phyloP scores from a whole-genome alignment of 1,140 invertebrate genomes.

The Goniozus legneri region DNA sequence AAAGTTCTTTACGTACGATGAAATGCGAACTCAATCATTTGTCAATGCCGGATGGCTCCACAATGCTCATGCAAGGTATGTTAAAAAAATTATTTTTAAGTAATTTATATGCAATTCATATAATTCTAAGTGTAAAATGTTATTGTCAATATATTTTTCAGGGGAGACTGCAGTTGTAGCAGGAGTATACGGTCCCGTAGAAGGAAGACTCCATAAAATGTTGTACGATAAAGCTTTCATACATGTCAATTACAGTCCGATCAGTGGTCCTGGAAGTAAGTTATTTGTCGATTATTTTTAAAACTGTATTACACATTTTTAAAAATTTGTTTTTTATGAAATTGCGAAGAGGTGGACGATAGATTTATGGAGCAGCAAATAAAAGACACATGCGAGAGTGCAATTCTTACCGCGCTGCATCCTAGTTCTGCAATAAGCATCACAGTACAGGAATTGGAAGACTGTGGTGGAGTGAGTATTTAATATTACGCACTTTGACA shows the following conservation, averaged over 20 bases:
- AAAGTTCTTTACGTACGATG: constrained; percentile 42
- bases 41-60: constrained; percentile 71
- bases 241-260: constrained; percentile 74
- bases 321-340: constrained; percentile 10
- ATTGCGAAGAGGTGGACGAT: constrained; percentile 62
- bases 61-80: constrained; percentile 67
- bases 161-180: constrained; percentile 74
- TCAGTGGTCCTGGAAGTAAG: constrained; percentile 71
- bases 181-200: constrained; percentile 80
- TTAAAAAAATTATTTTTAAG: constrained; percentile 11
- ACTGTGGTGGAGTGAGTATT: constrained; percentile 71
- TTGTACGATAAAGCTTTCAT: constrained; percentile 74
- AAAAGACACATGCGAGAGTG: constrained; percentile 70
- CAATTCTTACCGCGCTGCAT: constrained; percentile 67
- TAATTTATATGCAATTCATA: constrained; percentile 1
- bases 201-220: constrained; percentile 74
- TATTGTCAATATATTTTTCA: no score
- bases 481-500: constrained; percentile 3
- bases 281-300: constrained; percentile 12
- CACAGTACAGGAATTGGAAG: constrained; percentile 82
- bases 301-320: background rate
- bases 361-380: constrained; percentile 74
- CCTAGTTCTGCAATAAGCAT: constrained; percentile 75
- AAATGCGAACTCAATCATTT: constrained; percentile 69
- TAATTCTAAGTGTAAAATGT: background rate